These are phyloP conservation scores for Fulica atra DNA, from an alignment of 2,113 vertebrate genomes.

Conservation along the genomic window DNA sequence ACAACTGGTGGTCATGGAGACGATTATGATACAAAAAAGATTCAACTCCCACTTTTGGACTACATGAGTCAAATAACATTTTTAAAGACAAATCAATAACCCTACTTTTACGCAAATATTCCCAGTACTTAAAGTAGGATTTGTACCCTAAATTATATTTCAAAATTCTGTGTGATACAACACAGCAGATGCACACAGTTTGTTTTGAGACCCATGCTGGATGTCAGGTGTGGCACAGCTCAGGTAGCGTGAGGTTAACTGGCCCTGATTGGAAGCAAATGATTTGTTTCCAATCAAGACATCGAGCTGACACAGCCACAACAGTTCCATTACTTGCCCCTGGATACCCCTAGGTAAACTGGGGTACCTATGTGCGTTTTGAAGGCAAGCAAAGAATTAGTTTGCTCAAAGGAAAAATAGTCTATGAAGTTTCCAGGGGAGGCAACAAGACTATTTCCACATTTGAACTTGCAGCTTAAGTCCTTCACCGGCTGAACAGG, in stretches of 20 bases:
- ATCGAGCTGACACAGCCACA: neutral
- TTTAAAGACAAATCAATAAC: neutral
- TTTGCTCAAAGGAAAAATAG: neutral
- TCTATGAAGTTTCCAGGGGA: neutral
- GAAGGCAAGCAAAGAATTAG: neutral
- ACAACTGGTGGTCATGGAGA: neutral
- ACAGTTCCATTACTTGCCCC: neutral
- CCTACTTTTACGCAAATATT: neutral
- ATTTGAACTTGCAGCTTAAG: neutral
- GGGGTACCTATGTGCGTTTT: neutral
- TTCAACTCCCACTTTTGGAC: neutral
- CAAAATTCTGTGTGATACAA: neutral
- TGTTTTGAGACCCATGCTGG: neutral
- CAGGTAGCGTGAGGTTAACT: neutral
- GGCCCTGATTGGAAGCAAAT: neutral
- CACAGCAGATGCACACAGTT: neutral
- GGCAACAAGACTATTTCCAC: neutral
- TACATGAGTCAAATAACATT: neutral
- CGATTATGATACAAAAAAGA: neutral
- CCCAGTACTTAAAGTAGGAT: neutral
- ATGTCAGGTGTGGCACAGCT: rapidly evolving
- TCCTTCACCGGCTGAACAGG: neutral
- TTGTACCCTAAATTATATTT: neutral
- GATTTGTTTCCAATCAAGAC: neutral
- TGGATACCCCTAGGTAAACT: neutral